Evolutionary conservation across 2,113 vertebrate genomes (phyloP).

Genomic region (Thinocorus orbignyianus): DNA sequence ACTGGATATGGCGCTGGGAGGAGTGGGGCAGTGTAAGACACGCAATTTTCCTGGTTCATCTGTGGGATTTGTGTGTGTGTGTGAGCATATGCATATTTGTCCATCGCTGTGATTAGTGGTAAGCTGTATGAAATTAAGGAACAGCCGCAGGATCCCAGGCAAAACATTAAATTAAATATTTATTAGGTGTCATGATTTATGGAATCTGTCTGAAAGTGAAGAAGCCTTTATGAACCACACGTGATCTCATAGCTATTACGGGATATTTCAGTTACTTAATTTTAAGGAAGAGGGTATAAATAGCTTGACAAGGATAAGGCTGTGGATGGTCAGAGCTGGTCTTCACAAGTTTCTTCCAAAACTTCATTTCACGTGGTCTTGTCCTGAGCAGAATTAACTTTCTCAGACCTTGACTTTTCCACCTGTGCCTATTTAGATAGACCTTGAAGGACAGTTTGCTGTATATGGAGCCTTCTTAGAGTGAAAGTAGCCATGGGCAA

Average conservation of each 20-base stretch:
- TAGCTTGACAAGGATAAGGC: background rate
- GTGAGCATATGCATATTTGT: rapidly evolving
- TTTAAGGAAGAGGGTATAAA: background rate
- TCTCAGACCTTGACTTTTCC: background rate
- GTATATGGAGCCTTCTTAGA: background rate
- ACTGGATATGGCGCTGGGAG: background rate
- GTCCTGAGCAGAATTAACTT: background rate
- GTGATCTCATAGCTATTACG: background rate
- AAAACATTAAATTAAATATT: background rate
- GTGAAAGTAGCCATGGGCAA: background rate
- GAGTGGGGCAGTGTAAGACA: background rate
- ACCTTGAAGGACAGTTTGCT: background rate
- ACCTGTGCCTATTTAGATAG: background rate
- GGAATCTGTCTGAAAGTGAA: background rate
- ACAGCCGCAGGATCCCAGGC: background rate
- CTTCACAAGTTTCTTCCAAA: background rate
- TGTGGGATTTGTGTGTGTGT: background rate
- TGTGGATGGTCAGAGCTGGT: background rate
- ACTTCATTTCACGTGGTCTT: background rate
- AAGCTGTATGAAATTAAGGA: background rate
- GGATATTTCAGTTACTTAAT: background rate
- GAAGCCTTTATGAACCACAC: background rate
- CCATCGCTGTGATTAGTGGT: background rate
- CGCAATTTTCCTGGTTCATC: rapidly evolving
- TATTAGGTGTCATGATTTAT: background rate